phyloP scores from a whole-genome alignment of 2,888 invertebrate species.

The Deilephila elpenor region DNA sequence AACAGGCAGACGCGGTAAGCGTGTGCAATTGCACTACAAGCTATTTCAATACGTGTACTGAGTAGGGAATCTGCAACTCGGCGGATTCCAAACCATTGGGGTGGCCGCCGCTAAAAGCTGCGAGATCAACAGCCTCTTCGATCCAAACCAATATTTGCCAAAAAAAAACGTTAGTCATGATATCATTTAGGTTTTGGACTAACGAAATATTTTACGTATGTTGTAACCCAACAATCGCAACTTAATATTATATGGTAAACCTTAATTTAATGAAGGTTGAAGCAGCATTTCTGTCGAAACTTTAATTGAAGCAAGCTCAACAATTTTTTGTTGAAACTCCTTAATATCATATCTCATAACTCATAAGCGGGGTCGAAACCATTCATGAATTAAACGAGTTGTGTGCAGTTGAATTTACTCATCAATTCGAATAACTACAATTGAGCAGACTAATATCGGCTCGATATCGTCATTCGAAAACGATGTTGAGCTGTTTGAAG shows the following conservation, averaged over 20 bases:
- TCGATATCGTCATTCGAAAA: conserved; percentile 15
- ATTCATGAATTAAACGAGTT: conserved; percentile 20
- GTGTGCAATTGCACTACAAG: conserved; percentile 68
- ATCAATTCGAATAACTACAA: conserved; percentile 25
- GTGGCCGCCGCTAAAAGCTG: conserved; percentile 47
- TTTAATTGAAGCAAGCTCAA: background rate
- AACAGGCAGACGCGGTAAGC: conserved; percentile 58
- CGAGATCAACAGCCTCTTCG: conserved; percentile 55
- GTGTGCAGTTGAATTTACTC: conserved; percentile 23
- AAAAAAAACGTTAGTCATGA: background rate
- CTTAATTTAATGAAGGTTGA: background rate
- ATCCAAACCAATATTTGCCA: background rate
- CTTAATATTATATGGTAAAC: too few species aligned
- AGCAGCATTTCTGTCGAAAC: background rate
- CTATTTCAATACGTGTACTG: conserved; percentile 74
- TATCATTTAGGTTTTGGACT: background rate
- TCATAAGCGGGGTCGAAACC: conserved; percentile 10
- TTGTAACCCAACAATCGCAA: background rate
- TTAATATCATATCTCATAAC: background rate
- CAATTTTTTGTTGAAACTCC: background rate
- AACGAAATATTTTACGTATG: background rate
- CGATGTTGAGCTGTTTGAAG: background rate
- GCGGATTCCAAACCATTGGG: conserved; percentile 64
- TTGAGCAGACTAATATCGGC: conserved; percentile 11
- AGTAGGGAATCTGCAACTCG: conserved; percentile 73